Conservation (phyloP, 2,797 vertebrate species). For the Macropus fuliginosus region DNA sequence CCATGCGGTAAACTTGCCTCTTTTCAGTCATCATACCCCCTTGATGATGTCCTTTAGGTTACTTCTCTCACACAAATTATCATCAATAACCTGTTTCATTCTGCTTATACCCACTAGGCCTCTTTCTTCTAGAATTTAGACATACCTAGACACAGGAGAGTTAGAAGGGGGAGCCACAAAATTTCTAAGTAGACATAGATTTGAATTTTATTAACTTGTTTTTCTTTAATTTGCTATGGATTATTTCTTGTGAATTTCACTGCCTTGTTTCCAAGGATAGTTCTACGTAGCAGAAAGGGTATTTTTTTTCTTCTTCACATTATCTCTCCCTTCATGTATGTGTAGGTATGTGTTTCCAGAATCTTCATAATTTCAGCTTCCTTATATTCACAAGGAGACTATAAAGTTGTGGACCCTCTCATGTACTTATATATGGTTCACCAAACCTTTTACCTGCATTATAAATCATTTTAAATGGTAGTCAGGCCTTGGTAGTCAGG, state of each 20-base stretch:
- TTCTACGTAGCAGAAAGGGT: neutral
- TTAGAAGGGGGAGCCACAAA: neutral
- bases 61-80: neutral
- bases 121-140: neutral
- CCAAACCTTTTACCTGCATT: neutral
- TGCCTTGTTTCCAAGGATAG: neutral
- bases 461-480: neutral
- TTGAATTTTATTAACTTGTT: neutral
- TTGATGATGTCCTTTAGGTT: neutral
- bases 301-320: neutral
- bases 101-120: neutral
- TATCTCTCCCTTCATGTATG: neutral
- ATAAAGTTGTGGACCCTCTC: neutral
- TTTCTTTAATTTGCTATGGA: too few relatives aligned
- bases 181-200: neutral
- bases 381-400: neutral
- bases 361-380: neutral
- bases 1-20: neutral
- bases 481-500: too few relatives aligned
- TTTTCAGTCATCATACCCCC: neutral
- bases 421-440: neutral
- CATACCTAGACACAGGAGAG: neutral
- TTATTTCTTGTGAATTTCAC: neutral
- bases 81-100: neutral
- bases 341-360: neutral